These are phyloP conservation scores for Rhinatrema bivittatum DNA, from an alignment of 2,797 vertebrate species.

Conservation along the genomic window DNA sequence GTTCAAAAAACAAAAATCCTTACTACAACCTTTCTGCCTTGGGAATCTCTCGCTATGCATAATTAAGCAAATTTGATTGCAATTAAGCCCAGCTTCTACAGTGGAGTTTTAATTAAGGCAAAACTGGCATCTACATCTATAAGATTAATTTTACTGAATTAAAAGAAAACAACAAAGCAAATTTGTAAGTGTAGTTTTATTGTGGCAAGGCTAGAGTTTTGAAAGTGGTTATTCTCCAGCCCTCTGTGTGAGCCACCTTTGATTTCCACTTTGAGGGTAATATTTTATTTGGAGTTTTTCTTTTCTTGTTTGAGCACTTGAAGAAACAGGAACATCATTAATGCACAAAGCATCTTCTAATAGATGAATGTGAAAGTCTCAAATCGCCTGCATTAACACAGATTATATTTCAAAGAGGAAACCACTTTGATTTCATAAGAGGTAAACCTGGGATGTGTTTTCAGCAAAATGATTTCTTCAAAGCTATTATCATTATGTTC, in stretches of 20 bases:
- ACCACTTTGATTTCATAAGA: slow-evolving; percentile 13
- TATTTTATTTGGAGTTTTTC: slow-evolving; percentile 46
- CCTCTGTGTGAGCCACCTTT: slow-evolving; percentile 54
- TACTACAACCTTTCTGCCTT: slow-evolving; percentile 98
- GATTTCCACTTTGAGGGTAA: slow-evolving; percentile 45
- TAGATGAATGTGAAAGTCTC: slow-evolving; percentile 37
- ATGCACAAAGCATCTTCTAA: slow-evolving; percentile 32
- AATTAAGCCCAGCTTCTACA: slow-evolving; percentile 99
- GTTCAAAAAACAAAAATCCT: slow-evolving; percentile 93
- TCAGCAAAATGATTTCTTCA: slow-evolving; percentile 1
- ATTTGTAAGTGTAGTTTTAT: slow-evolving; percentile 90
- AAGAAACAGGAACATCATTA: slow-evolving; percentile 48
- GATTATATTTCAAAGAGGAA: slow-evolving; percentile 5
- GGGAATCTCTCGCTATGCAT: slow-evolving; percentile 99
- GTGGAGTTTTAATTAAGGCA: slow-evolving; percentile 99
- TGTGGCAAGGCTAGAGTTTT: slow-evolving; percentile 78
- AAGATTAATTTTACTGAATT: slow-evolving; percentile 99
- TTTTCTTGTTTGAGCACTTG: slow-evolving; percentile 47
- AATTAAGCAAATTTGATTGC: slow-evolving; percentile 99
- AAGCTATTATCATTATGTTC: slow-evolving; percentile 9
- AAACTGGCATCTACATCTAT: slow-evolving; percentile 99
- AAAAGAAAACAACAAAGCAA: slow-evolving; percentile 98
- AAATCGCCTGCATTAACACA: slow-evolving; percentile 26
- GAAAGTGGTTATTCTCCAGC: slow-evolving; percentile 56
- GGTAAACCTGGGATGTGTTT: slow-evolving; percentile 10